Conservation (phyloP, 2,797 vertebrate species). For the Leptoclinus maculatus region DNA sequence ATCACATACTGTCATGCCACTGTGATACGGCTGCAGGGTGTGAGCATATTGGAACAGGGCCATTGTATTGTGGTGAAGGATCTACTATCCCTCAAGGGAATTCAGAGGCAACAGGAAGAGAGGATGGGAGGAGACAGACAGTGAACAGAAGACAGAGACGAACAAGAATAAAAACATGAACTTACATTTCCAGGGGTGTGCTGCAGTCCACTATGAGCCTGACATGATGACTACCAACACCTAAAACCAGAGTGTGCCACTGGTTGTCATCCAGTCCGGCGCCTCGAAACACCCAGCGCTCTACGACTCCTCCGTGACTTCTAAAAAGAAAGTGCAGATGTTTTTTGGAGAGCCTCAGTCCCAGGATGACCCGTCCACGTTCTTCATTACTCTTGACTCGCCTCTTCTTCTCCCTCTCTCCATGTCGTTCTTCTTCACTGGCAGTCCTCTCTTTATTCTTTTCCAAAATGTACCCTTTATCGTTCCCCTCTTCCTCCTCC, state of each 20-base stretch:
- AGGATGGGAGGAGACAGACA: slow-evolving; percentile 36
- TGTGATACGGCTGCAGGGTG: slow-evolving; percentile 63
- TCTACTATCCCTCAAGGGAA: slow-evolving; percentile 56
- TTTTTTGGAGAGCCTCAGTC: slow-evolving; percentile 83
- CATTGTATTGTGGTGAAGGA: slow-evolving; percentile 72
- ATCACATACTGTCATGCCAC: slow-evolving; percentile 75
- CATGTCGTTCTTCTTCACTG: slow-evolving; percentile 11
- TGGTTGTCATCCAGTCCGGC: slow-evolving; percentile 81
- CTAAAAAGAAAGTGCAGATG: slow-evolving; percentile 89
- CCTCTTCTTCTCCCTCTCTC: slow-evolving; percentile 5
- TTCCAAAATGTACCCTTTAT: slow-evolving; percentile 13
- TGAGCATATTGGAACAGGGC: slow-evolving; percentile 59
- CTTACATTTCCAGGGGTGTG: slow-evolving; percentile 88
- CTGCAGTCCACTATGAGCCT: slow-evolving; percentile 90
- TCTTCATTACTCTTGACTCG: slow-evolving; percentile 17
- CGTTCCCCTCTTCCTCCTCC: not conserved
- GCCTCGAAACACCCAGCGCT: slow-evolving; percentile 84
- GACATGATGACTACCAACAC: slow-evolving; percentile 80
- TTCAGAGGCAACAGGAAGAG: slow-evolving; percentile 50
- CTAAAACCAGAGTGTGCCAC: slow-evolving; percentile 93
- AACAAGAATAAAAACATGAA: slow-evolving; percentile 13
- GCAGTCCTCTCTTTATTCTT: slow-evolving; percentile 1
- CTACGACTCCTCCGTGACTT: slow-evolving; percentile 79
- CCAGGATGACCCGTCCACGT: slow-evolving; percentile 81
- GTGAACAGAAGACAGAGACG: slow-evolving; percentile 17